A percentile compares a stretch with the other conserved stretches of the same genome.
These are phyloP conservation scores for Pithys albifrons DNA, from an alignment of 2,113 vertebrate species.

Conservation along the genomic window DNA sequence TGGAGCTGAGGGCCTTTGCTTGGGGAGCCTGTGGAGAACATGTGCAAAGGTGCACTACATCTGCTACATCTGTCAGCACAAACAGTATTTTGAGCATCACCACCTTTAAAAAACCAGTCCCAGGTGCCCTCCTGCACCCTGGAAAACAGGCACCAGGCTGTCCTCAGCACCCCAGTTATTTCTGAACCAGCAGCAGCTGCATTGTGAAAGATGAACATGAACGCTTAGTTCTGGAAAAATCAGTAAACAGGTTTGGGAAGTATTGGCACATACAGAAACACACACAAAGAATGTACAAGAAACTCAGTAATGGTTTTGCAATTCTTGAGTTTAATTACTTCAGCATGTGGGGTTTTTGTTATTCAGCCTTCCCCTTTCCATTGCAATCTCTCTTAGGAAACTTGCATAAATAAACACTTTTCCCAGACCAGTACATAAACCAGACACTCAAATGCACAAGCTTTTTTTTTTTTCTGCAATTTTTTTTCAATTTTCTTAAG, in stretches of 20 bases:
- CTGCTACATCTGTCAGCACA: background rate
- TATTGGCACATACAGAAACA: background rate
- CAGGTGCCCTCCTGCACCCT: background rate
- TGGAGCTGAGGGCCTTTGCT: background rate
- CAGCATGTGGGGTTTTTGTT: background rate
- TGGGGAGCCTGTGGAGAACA: background rate
- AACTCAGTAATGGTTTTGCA: background rate
- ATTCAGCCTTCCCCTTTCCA: background rate
- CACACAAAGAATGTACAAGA: background rate
- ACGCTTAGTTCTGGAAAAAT: background rate
- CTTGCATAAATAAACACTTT: background rate
- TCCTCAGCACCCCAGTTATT: too few relatives aligned
- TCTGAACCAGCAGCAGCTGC: background rate
- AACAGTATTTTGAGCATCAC: background rate
- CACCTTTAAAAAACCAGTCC: background rate
- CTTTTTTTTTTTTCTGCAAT: background rate
- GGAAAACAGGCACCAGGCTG: too few relatives aligned
- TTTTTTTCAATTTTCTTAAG: background rate
- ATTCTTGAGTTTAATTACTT: conserved; percentile 50
- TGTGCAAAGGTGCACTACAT: too few relatives aligned
- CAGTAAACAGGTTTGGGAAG: background rate
- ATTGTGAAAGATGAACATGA: background rate
- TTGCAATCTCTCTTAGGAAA: background rate
- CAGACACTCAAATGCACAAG: background rate
- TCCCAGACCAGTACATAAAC: background rate